phyloP scores from a whole-genome alignment of 2,113 vertebrate species.

The Puffinus mauretanicus region DNA sequence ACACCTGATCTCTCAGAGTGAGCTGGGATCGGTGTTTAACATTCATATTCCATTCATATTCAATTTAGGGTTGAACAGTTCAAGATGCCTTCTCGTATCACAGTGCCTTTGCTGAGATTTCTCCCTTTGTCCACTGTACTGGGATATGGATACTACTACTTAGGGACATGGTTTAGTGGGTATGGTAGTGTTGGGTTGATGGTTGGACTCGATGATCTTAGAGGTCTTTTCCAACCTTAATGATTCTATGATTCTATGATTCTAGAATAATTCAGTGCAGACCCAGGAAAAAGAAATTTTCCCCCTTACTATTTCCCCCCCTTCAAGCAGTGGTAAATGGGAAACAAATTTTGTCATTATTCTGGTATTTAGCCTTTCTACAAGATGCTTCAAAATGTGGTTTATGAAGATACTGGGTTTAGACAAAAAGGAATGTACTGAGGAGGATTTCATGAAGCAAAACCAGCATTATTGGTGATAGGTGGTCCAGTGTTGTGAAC shows the following conservation, averaged over 20 bases:
- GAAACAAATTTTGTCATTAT: conserved; percentile 13
- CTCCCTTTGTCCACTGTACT: background rate
- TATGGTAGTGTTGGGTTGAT: too few relatives aligned
- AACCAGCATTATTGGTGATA: conserved; percentile 44
- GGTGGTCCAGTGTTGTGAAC: conserved; percentile 35
- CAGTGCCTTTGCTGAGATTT: background rate
- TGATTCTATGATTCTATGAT: too few relatives aligned
- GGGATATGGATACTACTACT: background rate
- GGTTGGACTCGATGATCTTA: too few relatives aligned
- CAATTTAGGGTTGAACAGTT: background rate
- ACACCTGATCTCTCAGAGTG: background rate
- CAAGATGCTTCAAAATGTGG: background rate
- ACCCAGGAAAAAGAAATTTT: background rate
- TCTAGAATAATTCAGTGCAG: background rate
- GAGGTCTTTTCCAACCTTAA: too few relatives aligned
- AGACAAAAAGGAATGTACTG: background rate
- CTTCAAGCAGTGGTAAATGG: background rate
- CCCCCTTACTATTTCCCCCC: background rate
- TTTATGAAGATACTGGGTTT: conserved; percentile 49
- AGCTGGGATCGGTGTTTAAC: background rate
- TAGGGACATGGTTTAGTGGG: too few relatives aligned
- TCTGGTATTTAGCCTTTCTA: conserved; percentile 12
- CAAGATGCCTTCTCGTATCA: background rate
- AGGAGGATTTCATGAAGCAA: conserved; percentile 54
- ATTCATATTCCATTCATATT: accelerated